These are phyloP conservation scores for Gymnocheta viridis DNA, from an alignment of 2,888 invertebrate genomes.

Conservation along the genomic window DNA sequence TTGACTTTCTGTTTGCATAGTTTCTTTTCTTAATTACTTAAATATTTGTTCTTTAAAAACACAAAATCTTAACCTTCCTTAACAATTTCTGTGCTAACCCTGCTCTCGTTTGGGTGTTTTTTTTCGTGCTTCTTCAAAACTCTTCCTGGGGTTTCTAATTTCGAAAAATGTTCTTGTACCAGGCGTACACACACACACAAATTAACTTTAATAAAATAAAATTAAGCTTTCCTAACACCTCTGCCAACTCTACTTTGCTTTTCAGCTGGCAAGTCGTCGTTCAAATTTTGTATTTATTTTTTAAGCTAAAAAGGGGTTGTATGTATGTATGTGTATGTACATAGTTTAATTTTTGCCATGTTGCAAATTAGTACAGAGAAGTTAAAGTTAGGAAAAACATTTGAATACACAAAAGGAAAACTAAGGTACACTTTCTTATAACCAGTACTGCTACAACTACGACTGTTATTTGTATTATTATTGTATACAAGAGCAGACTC, in stretches of 20 bases:
- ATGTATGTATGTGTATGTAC: background rate
- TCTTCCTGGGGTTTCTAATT: conserved; percentile 59
- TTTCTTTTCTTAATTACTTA: conserved; percentile 35
- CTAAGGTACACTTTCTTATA: conserved; percentile 48
- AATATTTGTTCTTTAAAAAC: conserved; percentile 39
- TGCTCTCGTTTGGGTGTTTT: conserved; percentile 30
- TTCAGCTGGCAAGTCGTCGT: conserved; percentile 44
- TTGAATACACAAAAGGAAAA: conserved; percentile 18
- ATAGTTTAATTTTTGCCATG: conserved; percentile 53
- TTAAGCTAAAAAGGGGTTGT: conserved; percentile 49
- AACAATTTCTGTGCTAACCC: conserved; percentile 55
- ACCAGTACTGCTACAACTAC: conserved; percentile 9
- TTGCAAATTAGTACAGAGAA: conserved; percentile 66
- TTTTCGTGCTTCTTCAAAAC: conserved; percentile 23
- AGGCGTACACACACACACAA: conserved; percentile 37
- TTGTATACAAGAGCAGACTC: conserved; percentile 56
- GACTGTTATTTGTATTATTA: conserved; percentile 44
- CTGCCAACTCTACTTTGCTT: conserved; percentile 16
- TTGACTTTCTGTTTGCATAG: conserved; percentile 45
- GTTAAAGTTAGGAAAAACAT: conserved; percentile 28
- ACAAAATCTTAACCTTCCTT: conserved; percentile 65
- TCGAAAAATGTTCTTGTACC: conserved; percentile 53
- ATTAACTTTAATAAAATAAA: conserved; percentile 59
- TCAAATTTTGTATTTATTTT: conserved; percentile 29
- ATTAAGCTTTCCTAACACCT: conserved; percentile 59